Conservation (phyloP, 2,797 vertebrate genomes). For the Thaleichthys pacificus region DNA sequence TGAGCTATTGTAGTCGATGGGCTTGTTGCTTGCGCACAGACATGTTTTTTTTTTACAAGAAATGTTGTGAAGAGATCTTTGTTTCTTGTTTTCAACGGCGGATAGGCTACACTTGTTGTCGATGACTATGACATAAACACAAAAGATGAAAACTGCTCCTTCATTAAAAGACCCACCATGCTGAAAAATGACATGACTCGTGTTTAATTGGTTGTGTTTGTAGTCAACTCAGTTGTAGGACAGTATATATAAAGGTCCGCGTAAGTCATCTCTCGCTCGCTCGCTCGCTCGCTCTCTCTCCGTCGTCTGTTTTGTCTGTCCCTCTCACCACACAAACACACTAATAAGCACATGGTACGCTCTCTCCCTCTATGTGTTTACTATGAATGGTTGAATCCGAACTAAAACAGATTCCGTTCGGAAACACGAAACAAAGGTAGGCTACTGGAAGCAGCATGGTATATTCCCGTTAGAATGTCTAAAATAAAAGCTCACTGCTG, state of each 20-base stretch:
- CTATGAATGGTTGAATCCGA: not conserved
- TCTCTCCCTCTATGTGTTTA: slow-evolving; percentile 13
- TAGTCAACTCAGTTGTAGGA: no score
- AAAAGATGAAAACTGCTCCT: no score
- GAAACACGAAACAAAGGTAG: not conserved
- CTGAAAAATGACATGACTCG: not conserved
- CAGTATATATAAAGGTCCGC: no score
- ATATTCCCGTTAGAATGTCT: not conserved
- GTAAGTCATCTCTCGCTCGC: slow-evolving; percentile 12
- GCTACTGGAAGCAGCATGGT: slow-evolving; percentile 2
- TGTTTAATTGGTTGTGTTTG: no score
- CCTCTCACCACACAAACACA: not conserved
- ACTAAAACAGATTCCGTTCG: not conserved
- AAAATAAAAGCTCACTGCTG: not conserved
- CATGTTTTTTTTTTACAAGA: not conserved
- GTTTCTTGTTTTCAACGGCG: no score
- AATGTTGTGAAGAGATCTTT: not conserved
- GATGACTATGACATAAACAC: no score
- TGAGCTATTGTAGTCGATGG: not conserved
- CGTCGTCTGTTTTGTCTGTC: not conserved
- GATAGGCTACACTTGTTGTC: no score
- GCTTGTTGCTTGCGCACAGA: not conserved
- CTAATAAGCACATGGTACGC: not conserved
- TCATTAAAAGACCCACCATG: not conserved
- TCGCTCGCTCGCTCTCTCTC: slow-evolving; percentile 40